Base-by-base conservation (phyloP, 2,888 invertebrate genomes). In the Zootermopsis nevadensis region DNA sequence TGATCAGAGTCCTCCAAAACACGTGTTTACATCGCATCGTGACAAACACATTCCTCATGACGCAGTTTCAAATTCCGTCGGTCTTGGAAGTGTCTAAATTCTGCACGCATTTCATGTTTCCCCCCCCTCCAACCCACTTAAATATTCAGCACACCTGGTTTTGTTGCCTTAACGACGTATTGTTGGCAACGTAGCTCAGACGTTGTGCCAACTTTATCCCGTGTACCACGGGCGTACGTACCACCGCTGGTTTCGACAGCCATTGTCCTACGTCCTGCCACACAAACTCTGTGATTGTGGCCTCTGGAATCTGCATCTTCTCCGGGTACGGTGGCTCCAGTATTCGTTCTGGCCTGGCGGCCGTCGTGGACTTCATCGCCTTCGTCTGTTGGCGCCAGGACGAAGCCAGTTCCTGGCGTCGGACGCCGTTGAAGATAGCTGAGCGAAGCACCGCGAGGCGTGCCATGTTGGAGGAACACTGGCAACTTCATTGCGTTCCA, bases 171-270 rank as follows among this genome's bases (percentile, higher is more conserved):
- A 4, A 60, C 7, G 27, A 27, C 2, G 30, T 0, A 27, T 30
- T 10, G 7, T 27, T 30, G n/a, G 27, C 8, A 27, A 66, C 27
- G 30, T 27, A 66, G 66, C 1, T n/a, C n/a, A n/a, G n/a, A n/a
- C n/a, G n/a, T n/a, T 66, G n/a, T 19, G 27, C 7, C 27, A 1
- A 30, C 27, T 1, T 24, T 19, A 8, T 10, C 1, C 24, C 12
- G 27, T 10, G 15, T 60, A 30, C 31, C 27, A n/a, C 33, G 35
- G 55, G 8, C 55, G 10, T 81, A 92, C 93, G 93, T 90, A 94
- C 94, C 90, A 93, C 90, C 83, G 93, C 92, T 38, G 93, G 92
- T 85, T 91, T 89, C 86, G 93, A 92, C 19, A 91, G 89, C 91
- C 92, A 93, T 84, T 91, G 87, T 76, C 92, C 91, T 42, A 90